A percentile compares a stretch with the other conserved stretches of the same genome.
Conservation (phyloP, 1,140 invertebrate genomes). For the Penaeus japonicus region DNA sequence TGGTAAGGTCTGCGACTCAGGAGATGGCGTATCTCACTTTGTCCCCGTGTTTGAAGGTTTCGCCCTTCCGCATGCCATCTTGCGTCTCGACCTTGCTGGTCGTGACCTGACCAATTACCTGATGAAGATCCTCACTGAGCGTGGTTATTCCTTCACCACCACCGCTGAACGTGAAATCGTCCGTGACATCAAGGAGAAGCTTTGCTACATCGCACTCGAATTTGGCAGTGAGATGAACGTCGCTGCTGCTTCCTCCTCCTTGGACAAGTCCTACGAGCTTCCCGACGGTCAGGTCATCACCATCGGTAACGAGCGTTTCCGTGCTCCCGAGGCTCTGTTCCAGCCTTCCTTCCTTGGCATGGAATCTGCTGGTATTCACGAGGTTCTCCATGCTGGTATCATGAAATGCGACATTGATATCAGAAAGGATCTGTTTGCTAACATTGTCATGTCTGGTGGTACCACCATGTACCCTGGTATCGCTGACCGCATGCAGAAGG, state of each 20-base stretch:
- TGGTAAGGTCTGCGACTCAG: too few relatives aligned
- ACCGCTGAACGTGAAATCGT: constrained; percentile 70
- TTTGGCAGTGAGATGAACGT: constrained; percentile 96
- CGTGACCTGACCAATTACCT: constrained; percentile 70
- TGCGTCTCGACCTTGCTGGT: constrained; percentile 66
- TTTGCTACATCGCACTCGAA: constrained; percentile 91
- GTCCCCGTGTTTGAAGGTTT: constrained; percentile 94
- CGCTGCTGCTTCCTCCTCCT: constrained; percentile 82
- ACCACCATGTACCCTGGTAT: constrained; percentile 73
- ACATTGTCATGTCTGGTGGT: constrained; percentile 68
- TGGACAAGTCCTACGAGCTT: constrained; percentile 87
- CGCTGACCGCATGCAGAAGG: constrained; percentile 71
- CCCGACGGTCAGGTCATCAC: constrained; percentile 85
- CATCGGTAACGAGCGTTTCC: constrained; percentile 83
- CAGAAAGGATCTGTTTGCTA: constrained; percentile 50
- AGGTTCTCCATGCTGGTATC: not conserved
- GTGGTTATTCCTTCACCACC: constrained; percentile 62
- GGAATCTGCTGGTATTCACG: constrained; percentile 82
- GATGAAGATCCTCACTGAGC: constrained; percentile 67
- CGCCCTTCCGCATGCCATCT: constrained; percentile 85
- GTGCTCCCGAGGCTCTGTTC: constrained; percentile 86
- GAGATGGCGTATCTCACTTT: constrained; percentile 85
- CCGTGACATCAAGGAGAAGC: constrained; percentile 91
- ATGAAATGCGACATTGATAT: constrained; percentile 63
- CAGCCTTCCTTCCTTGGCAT: constrained; percentile 82